Conservation (phyloP, 1,140 invertebrate species). For the Drosophila ananassae region DNA sequence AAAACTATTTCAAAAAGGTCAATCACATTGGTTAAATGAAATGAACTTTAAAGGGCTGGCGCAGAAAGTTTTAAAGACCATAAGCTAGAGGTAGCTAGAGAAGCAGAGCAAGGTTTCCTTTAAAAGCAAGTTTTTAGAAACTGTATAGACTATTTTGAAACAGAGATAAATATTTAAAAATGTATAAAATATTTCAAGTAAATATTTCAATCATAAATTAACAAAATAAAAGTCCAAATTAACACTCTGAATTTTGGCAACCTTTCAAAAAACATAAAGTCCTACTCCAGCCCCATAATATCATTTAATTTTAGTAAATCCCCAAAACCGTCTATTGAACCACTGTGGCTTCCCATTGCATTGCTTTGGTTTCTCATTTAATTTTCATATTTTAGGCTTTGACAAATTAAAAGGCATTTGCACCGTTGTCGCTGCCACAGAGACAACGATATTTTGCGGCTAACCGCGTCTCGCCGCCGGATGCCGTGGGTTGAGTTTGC, state of each 20-base stretch:
- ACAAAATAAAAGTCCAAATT: too few relatives aligned
- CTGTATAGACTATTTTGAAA: too few relatives aligned
- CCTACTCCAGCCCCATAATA: not conserved
- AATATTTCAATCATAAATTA: too few relatives aligned
- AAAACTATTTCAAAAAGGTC: slow-evolving; percentile 1
- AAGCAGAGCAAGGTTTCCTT: too few relatives aligned
- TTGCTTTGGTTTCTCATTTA: slow-evolving; percentile 79
- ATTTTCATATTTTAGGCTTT: slow-evolving; percentile 82
- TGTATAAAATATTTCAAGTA: too few relatives aligned
- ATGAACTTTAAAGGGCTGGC: not conserved
- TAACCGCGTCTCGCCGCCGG: slow-evolving; percentile 73
- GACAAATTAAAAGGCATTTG: slow-evolving; percentile 83
- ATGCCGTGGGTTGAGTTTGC: slow-evolving; percentile 63
- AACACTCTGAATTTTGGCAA: too few relatives aligned
- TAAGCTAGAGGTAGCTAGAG: too few relatives aligned
- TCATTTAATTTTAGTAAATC: not conserved
- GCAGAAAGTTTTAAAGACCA: too few relatives aligned
- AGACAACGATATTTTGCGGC: slow-evolving; percentile 76
- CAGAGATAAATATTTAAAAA: too few relatives aligned
- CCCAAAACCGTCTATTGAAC: not conserved
- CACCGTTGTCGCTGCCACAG: slow-evolving; percentile 68
- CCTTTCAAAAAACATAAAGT: too few relatives aligned
- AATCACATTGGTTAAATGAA: slow-evolving; percentile 1
- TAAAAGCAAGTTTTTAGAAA: too few relatives aligned
- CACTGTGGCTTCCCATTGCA: slow-evolving; percentile 54